These are phyloP conservation scores for Limenitis camilla DNA, from an alignment of 2,888 invertebrate species.

Conservation along the genomic window DNA sequence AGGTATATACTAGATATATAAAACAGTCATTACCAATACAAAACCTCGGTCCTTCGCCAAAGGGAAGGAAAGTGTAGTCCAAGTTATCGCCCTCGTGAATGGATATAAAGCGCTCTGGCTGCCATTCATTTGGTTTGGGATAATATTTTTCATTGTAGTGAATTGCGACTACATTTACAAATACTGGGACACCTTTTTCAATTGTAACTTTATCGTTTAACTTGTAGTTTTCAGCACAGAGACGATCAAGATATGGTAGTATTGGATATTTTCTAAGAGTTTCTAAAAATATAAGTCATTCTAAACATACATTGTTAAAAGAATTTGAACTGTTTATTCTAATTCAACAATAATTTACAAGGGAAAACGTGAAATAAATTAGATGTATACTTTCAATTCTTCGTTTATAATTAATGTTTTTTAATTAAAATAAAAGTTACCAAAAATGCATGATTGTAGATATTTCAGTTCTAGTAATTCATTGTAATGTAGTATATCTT, in stretches of 20 bases:
- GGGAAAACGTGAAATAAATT: too few species aligned
- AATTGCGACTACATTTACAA: slow-evolving; percentile 47
- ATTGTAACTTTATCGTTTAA: slow-evolving; percentile 43
- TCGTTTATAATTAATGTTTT: too few species aligned
- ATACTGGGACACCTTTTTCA: slow-evolving; percentile 45
- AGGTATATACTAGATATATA: not conserved
- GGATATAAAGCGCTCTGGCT: slow-evolving; percentile 43
- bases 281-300: too few species aligned
- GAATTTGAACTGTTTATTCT: too few species aligned
- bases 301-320: too few species aligned
- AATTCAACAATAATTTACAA: too few species aligned
- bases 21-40: slow-evolving; percentile 30
- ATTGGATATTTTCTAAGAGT: slow-evolving; percentile 51
- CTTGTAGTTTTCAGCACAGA: slow-evolving; percentile 39
- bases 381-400: too few species aligned
- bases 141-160: slow-evolving; percentile 44
- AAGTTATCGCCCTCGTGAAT: slow-evolving; percentile 42
- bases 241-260: slow-evolving; percentile 43
- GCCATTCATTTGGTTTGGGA: slow-evolving; percentile 48
- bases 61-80: slow-evolving; percentile 47
- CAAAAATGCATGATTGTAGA: slow-evolving; percentile 47
- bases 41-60: slow-evolving; percentile 56
- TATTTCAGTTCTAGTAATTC: slow-evolving; percentile 50
- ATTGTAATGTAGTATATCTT: slow-evolving; percentile 48
- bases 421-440: slow-evolving; percentile 27